Conservation (phyloP, 1,140 invertebrate genomes). For the Drosophila sturtevanti region DNA sequence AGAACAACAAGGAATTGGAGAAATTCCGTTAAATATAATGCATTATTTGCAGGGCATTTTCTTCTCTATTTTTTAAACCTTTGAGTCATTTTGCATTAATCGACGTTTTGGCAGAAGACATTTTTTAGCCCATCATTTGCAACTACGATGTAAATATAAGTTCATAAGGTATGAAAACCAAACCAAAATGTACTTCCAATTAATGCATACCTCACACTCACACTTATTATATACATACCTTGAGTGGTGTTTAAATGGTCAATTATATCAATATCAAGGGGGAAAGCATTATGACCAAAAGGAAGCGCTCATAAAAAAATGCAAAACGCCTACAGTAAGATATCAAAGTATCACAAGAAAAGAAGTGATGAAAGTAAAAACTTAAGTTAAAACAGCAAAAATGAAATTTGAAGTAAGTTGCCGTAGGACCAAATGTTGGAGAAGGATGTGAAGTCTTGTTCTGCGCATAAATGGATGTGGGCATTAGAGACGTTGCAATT, state of each 20-base stretch:
- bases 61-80: slow-evolving; percentile 8
- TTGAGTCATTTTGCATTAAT: too few species aligned
- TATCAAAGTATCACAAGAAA: slow-evolving; percentile 61
- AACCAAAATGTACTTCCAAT: slow-evolving; percentile 14
- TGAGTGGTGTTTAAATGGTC: slow-evolving; percentile 44
- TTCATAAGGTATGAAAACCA: background rate
- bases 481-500: background rate
- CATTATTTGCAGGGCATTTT: slow-evolving; percentile 50
- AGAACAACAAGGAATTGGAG: too few species aligned
- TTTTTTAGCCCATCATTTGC: slow-evolving; percentile 35
- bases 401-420: slow-evolving; percentile 66
- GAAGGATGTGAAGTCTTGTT: background rate
- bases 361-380: background rate
- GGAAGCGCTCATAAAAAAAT: slow-evolving; percentile 72
- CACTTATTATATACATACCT: slow-evolving; percentile 10
- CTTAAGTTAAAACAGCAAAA: slow-evolving; percentile 19
- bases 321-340: slow-evolving; percentile 76
- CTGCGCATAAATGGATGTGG: background rate
- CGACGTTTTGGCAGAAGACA: slow-evolving; percentile 49
- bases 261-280: slow-evolving; percentile 75
- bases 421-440: slow-evolving; percentile 41
- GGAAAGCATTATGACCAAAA: slow-evolving; percentile 61
- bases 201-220: slow-evolving; percentile 14
- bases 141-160: too few species aligned
- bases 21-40: too few species aligned